Evolutionary conservation across 2,797 vertebrate genomes (phyloP).

Genomic region (Alectoris magna): DNA sequence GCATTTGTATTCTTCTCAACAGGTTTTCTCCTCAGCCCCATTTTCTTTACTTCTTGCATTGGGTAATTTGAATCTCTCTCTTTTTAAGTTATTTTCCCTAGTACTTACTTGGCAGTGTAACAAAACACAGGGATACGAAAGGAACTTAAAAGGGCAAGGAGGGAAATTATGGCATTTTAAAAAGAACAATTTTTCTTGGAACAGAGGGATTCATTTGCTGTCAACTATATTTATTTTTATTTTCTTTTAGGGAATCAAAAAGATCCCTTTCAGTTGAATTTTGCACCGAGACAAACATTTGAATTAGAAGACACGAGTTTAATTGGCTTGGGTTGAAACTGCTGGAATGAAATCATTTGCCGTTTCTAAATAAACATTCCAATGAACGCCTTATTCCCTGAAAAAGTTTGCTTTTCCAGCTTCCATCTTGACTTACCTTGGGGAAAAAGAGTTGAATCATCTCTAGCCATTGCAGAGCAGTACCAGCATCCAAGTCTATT

Average conservation of each 20-base stretch:
- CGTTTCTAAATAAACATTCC: background rate
- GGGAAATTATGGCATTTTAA: background rate
- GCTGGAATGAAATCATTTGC: background rate
- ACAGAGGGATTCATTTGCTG: background rate
- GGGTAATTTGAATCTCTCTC: background rate
- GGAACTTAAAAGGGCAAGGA: background rate
- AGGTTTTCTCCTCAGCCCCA: background rate
- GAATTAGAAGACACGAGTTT: background rate
- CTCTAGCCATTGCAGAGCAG: background rate
- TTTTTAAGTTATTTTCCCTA: background rate
- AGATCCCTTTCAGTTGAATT: background rate
- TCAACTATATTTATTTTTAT: background rate
- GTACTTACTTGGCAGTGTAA: background rate
- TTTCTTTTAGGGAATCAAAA: accelerated
- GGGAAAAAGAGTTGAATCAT: background rate
- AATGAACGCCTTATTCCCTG: background rate
- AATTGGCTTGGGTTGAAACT: background rate
- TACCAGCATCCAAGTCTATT: background rate
- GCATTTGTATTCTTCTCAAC: slow-evolving; percentile 48
- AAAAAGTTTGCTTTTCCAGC: background rate
- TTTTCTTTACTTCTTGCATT: background rate
- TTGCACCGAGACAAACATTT: background rate
- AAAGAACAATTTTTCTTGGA: accelerated
- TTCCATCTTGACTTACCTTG: background rate
- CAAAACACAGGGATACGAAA: background rate